phyloP scores from a whole-genome alignment of 2,113 vertebrate genomes.

The Pelecanus crispus region DNA sequence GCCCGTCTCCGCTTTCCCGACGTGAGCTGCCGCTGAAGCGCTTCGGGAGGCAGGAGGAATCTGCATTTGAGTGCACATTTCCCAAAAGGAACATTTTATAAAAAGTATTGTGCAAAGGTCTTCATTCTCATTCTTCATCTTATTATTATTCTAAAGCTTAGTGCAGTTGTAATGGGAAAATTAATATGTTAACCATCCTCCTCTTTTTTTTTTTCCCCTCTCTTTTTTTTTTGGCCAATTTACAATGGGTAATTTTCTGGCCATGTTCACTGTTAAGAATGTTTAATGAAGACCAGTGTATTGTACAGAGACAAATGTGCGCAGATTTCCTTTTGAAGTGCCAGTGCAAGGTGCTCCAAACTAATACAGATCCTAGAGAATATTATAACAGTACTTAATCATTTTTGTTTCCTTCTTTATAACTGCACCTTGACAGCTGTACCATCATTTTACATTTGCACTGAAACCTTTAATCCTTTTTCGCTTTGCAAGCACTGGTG shows the following conservation, averaged over 20 bases:
- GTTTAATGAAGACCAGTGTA: slow-evolving; percentile 61
- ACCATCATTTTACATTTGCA: slow-evolving; percentile 74
- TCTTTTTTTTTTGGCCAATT: slow-evolving; percentile 33
- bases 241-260: slow-evolving; percentile 53
- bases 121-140: slow-evolving; percentile 43
- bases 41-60: slow-evolving; percentile 64
- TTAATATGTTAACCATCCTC: slow-evolving; percentile 45
- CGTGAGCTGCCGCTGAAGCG: slow-evolving; percentile 56
- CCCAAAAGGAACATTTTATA: slow-evolving; percentile 49
- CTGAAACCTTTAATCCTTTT: slow-evolving; percentile 71
- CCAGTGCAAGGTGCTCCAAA: slow-evolving; percentile 59
- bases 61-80: slow-evolving; percentile 51
- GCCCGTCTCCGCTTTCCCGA: neutral
- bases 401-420: slow-evolving; percentile 46
- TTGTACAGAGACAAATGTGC: slow-evolving; percentile 60
- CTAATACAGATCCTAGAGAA: slow-evolving; percentile 42
- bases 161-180: slow-evolving; percentile 52
- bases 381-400: slow-evolving; percentile 45
- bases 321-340: slow-evolving; percentile 58
- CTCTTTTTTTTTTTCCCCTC: neutral
- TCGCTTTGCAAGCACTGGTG: slow-evolving; percentile 81
- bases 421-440: slow-evolving; percentile 67
- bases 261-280: slow-evolving; percentile 45
- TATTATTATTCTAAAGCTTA: slow-evolving; percentile 55
- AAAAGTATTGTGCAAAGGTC: slow-evolving; percentile 26